A percentile compares a stretch with the other conserved stretches of the same genome.
phyloP scores from a whole-genome alignment of 2,888 invertebrate genomes.

The Pyrrhopygopsis socrates region DNA sequence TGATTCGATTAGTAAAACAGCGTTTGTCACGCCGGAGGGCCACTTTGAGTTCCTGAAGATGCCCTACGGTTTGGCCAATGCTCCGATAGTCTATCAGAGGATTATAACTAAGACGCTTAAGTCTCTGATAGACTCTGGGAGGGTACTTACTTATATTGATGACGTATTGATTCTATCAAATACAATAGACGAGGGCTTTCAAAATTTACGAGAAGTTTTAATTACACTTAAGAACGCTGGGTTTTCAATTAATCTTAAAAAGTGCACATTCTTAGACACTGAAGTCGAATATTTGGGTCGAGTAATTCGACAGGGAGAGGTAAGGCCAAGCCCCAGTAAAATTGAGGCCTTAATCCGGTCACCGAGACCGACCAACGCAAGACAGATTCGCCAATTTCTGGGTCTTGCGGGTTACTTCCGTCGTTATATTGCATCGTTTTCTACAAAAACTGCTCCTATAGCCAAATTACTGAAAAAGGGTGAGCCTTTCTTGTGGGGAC shows the following conservation, averaged over 20 bases:
- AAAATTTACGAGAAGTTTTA: too few relatives aligned
- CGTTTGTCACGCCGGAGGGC: conserved; percentile 88
- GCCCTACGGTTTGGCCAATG: conserved; percentile 1
- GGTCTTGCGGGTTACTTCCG: neutral
- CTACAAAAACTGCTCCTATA: neutral
- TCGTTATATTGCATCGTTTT: neutral
- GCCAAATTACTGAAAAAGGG: neutral
- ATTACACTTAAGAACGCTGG: too few relatives aligned
- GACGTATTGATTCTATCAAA: conserved; percentile 24
- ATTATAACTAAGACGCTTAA: conserved; percentile 25
- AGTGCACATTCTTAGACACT: too few relatives aligned
- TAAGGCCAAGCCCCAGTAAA: neutral
- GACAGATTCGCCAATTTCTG: neutral
- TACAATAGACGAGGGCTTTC: too few relatives aligned
- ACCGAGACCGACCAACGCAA: neutral
- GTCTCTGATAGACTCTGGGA: conserved; percentile 14
- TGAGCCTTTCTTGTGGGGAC: neutral
- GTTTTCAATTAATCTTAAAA: too few relatives aligned
- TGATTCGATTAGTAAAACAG: conserved; percentile 86
- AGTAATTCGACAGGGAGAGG: neutral
- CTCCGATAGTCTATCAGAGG: conserved; percentile 47
- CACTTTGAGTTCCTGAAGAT: conserved; percentile 86
- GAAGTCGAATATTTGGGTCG: neutral
- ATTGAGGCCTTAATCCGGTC: neutral
- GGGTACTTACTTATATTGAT: conserved; percentile 49